Conservation (phyloP, 2,113 vertebrate species). For the Protobothrops flavoviridis region DNA sequence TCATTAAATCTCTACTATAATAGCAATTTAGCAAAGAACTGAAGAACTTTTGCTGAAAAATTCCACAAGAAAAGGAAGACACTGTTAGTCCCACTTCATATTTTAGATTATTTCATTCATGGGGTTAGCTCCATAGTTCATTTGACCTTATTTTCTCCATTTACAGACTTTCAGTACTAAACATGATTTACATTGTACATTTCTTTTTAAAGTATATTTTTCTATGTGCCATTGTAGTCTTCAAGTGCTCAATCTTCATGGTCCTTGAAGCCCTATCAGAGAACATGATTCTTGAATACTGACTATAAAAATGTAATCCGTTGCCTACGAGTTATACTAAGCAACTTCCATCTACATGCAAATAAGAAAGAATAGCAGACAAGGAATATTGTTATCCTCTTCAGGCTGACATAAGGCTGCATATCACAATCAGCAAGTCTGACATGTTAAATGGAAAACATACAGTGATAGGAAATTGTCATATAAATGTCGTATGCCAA, state of each 20-base stretch:
- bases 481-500: neutral
- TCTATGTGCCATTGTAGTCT: neutral
- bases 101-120: slow-evolving; percentile 23
- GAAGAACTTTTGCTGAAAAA: slow-evolving; percentile 27
- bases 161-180: neutral
- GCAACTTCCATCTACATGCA: accelerated
- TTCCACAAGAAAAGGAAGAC: slow-evolving; percentile 4
- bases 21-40: slow-evolving; percentile 36
- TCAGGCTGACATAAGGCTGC: neutral
- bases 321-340: neutral
- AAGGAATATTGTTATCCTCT: neutral
- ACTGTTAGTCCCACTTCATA: slow-evolving; percentile 10
- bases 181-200: neutral
- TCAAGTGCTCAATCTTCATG: neutral
- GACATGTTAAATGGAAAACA: neutral
- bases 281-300: neutral
- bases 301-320: neutral
- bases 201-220: neutral
- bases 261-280: neutral
- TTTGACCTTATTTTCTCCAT: neutral
- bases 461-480: neutral
- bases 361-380: neutral
- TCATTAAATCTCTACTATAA: slow-evolving; percentile 62
- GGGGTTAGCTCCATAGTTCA: slow-evolving; percentile 14
- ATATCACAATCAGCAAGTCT: neutral